Evolutionary conservation across 2,888 invertebrate species (phyloP).

Genomic region (Orthosia incerta): DNA sequence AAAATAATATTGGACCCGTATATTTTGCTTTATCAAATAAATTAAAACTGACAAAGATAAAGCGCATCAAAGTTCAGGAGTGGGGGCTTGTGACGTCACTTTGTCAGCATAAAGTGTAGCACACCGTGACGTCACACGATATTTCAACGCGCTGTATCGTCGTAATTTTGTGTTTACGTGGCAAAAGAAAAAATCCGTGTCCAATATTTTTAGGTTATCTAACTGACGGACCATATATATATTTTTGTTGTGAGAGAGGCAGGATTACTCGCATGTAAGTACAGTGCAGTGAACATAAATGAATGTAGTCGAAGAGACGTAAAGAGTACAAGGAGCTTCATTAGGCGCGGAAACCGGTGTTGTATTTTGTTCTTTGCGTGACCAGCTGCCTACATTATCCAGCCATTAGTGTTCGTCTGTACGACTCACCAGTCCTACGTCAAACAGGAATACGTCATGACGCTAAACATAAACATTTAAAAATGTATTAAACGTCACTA

Average conservation of each 20-base stretch:
- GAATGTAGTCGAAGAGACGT: constrained; percentile 68
- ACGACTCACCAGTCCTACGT: constrained; percentile 63
- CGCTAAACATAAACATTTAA: constrained; percentile 8
- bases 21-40: too few species aligned
- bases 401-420: constrained; percentile 77
- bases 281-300: constrained; percentile 70
- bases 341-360: constrained; percentile 75
- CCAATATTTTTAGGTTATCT: too few species aligned
- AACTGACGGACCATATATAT: too few species aligned
- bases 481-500: constrained; percentile 9
- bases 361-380: constrained; percentile 80
- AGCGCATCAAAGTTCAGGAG: too few species aligned
- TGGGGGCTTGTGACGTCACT: too few species aligned
- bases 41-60: too few species aligned
- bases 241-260: constrained; percentile 10
- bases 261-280: constrained; percentile 63
- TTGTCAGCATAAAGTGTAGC: too few species aligned
- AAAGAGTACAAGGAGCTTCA: constrained; percentile 72
- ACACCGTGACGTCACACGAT: too few species aligned
- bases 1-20: too few species aligned
- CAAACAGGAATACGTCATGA: constrained; percentile 70
- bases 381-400: constrained; percentile 81
- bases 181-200: too few species aligned
- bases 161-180: too few species aligned
- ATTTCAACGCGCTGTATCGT: too few species aligned